These are phyloP conservation scores for Strigamia transsilvanica DNA, from an alignment of 2,888 invertebrate genomes.

Conservation along the genomic window DNA sequence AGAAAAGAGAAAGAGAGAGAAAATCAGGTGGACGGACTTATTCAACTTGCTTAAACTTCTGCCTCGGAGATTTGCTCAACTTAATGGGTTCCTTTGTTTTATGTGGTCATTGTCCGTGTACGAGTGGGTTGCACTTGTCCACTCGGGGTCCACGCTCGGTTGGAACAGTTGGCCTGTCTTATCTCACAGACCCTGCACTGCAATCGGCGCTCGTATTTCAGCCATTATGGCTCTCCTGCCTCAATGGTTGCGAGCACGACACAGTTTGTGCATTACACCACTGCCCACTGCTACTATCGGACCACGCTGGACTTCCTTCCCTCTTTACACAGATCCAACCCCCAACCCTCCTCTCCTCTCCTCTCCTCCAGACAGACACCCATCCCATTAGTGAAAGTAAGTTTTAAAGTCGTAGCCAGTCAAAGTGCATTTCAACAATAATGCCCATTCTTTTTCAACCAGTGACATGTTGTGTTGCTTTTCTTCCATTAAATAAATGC, in stretches of 20 bases:
- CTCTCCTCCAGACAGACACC: constrained; percentile 27
- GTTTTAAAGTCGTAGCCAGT: constrained; percentile 44
- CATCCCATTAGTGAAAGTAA: constrained; percentile 47
- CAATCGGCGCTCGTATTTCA: constrained; percentile 45
- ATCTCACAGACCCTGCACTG: constrained; percentile 33
- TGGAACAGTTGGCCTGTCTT: constrained; percentile 47
- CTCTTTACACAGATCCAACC: constrained; percentile 22
- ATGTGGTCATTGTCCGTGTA: constrained; percentile 49
- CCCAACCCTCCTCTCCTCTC: neutral
- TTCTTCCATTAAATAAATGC: neutral
- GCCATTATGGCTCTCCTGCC: constrained; percentile 46
- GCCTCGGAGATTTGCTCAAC: constrained; percentile 32
- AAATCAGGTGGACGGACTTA: neutral
- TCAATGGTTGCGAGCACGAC: constrained; percentile 47
- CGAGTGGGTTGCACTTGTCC: constrained; percentile 49
- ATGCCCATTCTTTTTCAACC: constrained; percentile 9
- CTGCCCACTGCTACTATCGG: constrained; percentile 46
- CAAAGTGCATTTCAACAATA: constrained; percentile 43
- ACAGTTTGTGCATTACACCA: constrained; percentile 48
- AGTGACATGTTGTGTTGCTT: neutral
- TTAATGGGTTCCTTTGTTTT: constrained; percentile 47
- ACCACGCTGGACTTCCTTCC: constrained; percentile 43
- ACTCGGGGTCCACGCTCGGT: constrained; percentile 48
- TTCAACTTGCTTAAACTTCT: constrained; percentile 13
- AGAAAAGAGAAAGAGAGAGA: neutral